Evolutionary conservation across 2,888 invertebrate genomes (phyloP).

Genomic region (Drosophila helvetica): DNA sequence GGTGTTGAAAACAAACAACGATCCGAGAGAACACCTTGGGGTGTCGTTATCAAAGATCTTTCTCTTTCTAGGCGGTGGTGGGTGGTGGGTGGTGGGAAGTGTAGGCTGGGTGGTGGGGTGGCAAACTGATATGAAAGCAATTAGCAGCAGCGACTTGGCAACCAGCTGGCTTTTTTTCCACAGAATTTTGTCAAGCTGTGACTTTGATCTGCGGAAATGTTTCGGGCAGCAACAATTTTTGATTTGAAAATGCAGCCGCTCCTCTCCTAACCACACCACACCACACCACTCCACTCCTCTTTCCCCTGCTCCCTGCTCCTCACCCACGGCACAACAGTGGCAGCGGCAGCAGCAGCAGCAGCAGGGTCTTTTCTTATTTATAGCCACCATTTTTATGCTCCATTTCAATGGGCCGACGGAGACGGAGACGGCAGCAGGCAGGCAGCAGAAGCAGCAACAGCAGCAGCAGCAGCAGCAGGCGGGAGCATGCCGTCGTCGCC

Average conservation of each 20-base stretch:
- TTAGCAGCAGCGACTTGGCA: slow-evolving; percentile 62
- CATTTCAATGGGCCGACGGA: slow-evolving; percentile 72
- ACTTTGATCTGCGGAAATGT: slow-evolving; percentile 79
- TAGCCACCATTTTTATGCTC: slow-evolving; percentile 78
- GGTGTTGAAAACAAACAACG: slow-evolving; percentile 59
- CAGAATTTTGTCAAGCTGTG: slow-evolving; percentile 77
- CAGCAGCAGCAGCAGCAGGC: slow-evolving; percentile 38
- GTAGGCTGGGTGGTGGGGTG: slow-evolving; percentile 6
- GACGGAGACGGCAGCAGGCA: slow-evolving; percentile 49
- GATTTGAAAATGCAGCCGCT: slow-evolving; percentile 65
- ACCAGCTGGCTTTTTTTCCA: slow-evolving; percentile 57
- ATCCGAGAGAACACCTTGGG: slow-evolving; percentile 15
- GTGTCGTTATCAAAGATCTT: slow-evolving; percentile 59
- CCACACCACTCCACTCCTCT: neutral
- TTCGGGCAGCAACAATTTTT: slow-evolving; percentile 70
- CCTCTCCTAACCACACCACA: neutral
- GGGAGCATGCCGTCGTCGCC: slow-evolving; percentile 53
- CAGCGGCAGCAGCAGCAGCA: slow-evolving; percentile 53
- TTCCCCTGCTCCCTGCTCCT: neutral
- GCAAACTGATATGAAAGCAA: slow-evolving; percentile 74
- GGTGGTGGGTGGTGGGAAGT: slow-evolving; percentile 1
- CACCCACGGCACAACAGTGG: slow-evolving; percentile 30
- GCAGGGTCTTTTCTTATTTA: slow-evolving; percentile 67
- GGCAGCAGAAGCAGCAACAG: slow-evolving; percentile 30
- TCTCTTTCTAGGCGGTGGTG: slow-evolving; percentile 2